A percentile compares a stretch with the other conserved stretches of the same genome.
phyloP scores from a whole-genome alignment of 2,888 invertebrate species.

The Synergus gifuensis region DNA sequence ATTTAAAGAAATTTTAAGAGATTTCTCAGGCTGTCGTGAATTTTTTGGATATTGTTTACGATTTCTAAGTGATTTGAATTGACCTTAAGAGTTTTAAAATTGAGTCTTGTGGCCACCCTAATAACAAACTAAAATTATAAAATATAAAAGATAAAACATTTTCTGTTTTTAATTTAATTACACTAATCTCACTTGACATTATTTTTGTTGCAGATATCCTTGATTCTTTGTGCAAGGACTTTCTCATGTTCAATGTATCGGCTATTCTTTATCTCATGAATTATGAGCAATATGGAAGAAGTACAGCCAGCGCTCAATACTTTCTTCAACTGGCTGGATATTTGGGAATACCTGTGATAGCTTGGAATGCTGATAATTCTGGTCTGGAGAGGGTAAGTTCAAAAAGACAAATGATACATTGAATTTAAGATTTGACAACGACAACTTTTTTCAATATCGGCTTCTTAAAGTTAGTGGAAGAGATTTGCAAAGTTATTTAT shows the following conservation, averaged over 20 bases:
- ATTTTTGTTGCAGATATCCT: slow-evolving; percentile 85
- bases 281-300: slow-evolving; percentile 95
- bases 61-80: too few species aligned
- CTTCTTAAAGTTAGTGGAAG: background rate
- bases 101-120: too few species aligned
- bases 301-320: slow-evolving; percentile 96
- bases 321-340: slow-evolving; percentile 95
- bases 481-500: background rate
- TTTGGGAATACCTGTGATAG: slow-evolving; percentile 96
- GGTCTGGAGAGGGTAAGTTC: slow-evolving; percentile 83
- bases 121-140: background rate
- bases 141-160: background rate
- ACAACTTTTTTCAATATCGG: background rate
- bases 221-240: slow-evolving; percentile 92
- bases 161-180: fast-evolving
- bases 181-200: background rate
- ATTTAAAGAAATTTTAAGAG: too few species aligned
- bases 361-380: slow-evolving; percentile 98
- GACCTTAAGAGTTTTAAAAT: too few species aligned
- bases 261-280: slow-evolving; percentile 97
- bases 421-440: background rate
- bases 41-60: too few species aligned
- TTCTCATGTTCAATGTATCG: slow-evolving; percentile 92
- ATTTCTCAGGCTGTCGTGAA: too few species aligned
- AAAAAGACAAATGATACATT: too few species aligned